Base-by-base conservation (phyloP, 2,888 invertebrate species). In the Beris chalybata region DNA sequence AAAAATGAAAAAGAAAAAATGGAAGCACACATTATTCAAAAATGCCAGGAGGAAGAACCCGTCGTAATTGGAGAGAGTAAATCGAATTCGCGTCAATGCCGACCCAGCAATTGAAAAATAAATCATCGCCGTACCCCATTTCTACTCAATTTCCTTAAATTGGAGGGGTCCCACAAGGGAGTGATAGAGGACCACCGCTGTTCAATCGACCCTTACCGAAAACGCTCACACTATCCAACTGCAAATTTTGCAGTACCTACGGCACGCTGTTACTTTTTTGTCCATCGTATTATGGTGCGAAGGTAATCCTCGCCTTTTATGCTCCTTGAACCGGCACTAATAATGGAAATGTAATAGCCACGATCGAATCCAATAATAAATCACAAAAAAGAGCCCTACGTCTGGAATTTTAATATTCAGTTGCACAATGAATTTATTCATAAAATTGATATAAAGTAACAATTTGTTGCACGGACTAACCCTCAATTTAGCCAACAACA, bases 391-490 rank as follows among this genome's bases (percentile, higher is more conserved):
- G 11, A 29, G 47, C 58, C 45, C 58, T 59, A 13, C 22, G 45
- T 7, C 13, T 44, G 44, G 44, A 15, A 57, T 57, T 38, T 57
- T 15, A 55, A 38, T 55, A 55, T 55, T 38, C 57, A 6, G n/a
- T 13, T 48, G 15, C 48, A 30, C 31, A 7, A 31, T 31, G 15
- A 59, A 57, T 15, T 43, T 13, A 12, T 43, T 29, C 47, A 59
- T 57, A 47, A 48, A 59, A 59, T 30, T 48, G 58, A 59, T 47
- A 59, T 59, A 59, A 59, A 59, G 58, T 59, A 59, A 48, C 58
- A 59, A 59, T 59, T 59, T 59, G 58, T 32, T 59, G 48, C 47
- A 59, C 47, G 47, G 48, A 4, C 58, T 48, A 59, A 59, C 58
- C 58, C 47, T 59, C 58, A 59, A 59, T 59, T 59, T 59, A 47